These are phyloP conservation scores for Sus scrofa DNA, from an alignment of 2,113 vertebrate species.

Conservation along the genomic window DNA sequence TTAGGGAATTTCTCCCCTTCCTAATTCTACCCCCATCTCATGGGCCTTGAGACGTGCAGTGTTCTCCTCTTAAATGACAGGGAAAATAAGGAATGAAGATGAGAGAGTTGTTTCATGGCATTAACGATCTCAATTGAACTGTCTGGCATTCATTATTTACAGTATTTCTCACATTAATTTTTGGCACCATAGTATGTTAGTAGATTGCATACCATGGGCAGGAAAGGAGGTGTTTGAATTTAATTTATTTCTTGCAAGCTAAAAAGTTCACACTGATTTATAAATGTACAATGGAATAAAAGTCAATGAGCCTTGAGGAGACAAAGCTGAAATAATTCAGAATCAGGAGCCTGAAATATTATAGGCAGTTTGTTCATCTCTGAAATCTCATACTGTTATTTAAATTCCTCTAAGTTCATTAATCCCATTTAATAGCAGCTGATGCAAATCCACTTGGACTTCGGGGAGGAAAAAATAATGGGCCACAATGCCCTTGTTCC, in stretches of 20 bases:
- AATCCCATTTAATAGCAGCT: conserved; percentile 82
- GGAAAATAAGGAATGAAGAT: conserved; percentile 20
- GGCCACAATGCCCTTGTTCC: conserved; percentile 80
- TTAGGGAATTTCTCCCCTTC: neutral
- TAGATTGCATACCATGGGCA: conserved; percentile 71
- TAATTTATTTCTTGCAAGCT: conserved; percentile 82
- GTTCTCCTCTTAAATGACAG: neutral
- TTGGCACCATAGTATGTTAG: conserved; percentile 76
- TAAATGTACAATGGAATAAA: conserved; percentile 59
- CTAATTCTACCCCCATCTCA: neutral
- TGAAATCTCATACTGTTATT: conserved; percentile 81
- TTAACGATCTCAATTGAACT: conserved; percentile 71
- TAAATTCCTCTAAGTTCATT: conserved; percentile 85
- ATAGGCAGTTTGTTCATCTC: conserved; percentile 72
- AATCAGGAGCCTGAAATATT: conserved; percentile 79
- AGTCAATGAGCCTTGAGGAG: conserved; percentile 84
- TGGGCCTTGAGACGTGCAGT: neutral
- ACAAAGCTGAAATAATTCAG: conserved; percentile 83
- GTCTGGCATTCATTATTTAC: conserved; percentile 78
- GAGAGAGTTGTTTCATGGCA: conserved; percentile 54
- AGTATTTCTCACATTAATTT: conserved; percentile 79
- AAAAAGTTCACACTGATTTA: conserved; percentile 84
- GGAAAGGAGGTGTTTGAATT: conserved; percentile 69
- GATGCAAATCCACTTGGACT: conserved; percentile 80
- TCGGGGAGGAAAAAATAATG: conserved; percentile 82